Percentiles rank a stretch among this genome's conserved stretches.
These are phyloP conservation scores for Aphelinus atriplicis DNA, from an alignment of 1,140 invertebrate species.

Conservation along the genomic window DNA sequence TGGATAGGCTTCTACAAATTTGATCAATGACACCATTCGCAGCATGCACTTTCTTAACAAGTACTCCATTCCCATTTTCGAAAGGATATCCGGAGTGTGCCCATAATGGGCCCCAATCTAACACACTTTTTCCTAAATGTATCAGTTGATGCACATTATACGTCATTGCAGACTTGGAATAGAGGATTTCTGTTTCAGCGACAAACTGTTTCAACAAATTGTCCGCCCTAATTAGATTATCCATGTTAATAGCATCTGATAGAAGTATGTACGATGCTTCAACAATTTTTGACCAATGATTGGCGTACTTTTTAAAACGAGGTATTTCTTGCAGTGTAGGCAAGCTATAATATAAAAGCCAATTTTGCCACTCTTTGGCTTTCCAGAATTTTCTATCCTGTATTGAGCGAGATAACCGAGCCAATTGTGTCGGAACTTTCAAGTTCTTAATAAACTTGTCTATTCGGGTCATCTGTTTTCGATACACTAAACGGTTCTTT, in stretches of 20 bases:
- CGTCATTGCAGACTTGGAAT: conserved; percentile 34
- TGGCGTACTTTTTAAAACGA: conserved; percentile 11
- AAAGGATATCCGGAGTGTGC: conserved; percentile 39
- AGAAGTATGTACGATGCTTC: conserved; percentile 15
- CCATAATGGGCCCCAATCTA: conserved; percentile 35
- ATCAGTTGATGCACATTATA: conserved; percentile 40
- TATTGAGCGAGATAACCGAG: conserved; percentile 25
- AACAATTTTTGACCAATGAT: conserved; percentile 33
- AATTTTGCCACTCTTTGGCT: conserved; percentile 39
- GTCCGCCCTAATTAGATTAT: not conserved
- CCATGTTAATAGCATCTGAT: not conserved
- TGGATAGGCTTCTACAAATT: conserved; percentile 28
- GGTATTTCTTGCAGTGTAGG: conserved; percentile 20
- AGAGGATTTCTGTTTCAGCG: conserved; percentile 13
- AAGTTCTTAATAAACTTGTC: conserved; percentile 7
- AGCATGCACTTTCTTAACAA: conserved; percentile 31
- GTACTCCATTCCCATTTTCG: conserved; percentile 35
- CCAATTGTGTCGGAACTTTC: conserved; percentile 37
- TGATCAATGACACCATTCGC: conserved; percentile 42
- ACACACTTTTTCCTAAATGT: conserved; percentile 35
- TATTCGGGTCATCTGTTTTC: conserved; percentile 10
- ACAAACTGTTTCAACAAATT: conserved; percentile 15
- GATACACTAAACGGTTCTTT: conserved; percentile 6
- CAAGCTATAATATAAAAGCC: conserved; percentile 35
- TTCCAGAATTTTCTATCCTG: conserved; percentile 30